Base-by-base conservation (phyloP, 2,888 invertebrate species). In the Latrodectus elegans region DNA sequence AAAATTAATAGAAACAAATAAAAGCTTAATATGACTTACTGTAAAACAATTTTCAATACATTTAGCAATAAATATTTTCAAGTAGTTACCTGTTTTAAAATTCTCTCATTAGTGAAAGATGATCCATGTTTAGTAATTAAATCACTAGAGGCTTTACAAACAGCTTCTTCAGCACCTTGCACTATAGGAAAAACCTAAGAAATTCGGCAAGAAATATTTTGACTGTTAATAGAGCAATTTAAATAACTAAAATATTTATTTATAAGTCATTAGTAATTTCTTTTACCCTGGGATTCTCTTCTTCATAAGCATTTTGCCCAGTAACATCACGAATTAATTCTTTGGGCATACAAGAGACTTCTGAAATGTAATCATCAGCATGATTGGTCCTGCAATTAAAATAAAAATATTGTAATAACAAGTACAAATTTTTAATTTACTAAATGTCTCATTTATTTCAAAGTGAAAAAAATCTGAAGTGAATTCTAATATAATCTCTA, bases 251-350 rank as follows among this genome's bases (percentile, higher is more conserved):
- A 8, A 15, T 71, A 38, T 15, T 60, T 71, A 73, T 14, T 15
- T 22, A 72, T 14, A 60, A 22, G 68, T 17, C 11, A 64, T 72
- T 52, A 51, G 3, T 53, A 17, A 53, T 68, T 4, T 49, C 11
- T 71, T 89, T 88, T 90, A 92, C 92, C 89, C 92, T 91, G 11
- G 91, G 91, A 17, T 92, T 91, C 83, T 92, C 92, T 90, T 94
- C 93, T 90, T 93, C 92, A 89, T 93, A 93, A 9, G 93, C 93
- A 38, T 92, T 91, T 89, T 93, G 92, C 8, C 93, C 94, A 6
- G 92, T 91, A 8, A 93, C 93, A 83, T 91, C 91, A 60, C 92
- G 90, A 55, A 93, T 92, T 22, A 93, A 91, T 81, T 92, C 91
- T 88, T 93, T 92, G 0, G 93, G 93, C 68, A 93, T 91, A 15